Conservation (phyloP, 2,888 invertebrate species). For the Acanthosepion pharaonis region DNA sequence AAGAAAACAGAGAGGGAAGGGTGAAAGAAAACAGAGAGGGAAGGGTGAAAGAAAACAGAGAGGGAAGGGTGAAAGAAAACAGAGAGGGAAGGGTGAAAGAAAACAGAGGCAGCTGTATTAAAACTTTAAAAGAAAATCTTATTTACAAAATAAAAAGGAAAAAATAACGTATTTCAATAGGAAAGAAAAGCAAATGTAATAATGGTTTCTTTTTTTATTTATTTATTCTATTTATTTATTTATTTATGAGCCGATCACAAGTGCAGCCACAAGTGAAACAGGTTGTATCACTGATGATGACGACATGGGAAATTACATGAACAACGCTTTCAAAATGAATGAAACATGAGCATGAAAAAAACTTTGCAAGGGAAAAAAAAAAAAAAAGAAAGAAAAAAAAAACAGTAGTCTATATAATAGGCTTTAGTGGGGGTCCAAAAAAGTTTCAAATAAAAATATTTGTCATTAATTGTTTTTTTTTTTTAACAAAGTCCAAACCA, state of each 20-base stretch:
- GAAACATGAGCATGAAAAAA: background rate
- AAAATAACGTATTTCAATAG: background rate
- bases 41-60: no score
- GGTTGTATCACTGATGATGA: background rate
- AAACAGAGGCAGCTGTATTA: no score
- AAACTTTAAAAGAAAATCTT: no score
- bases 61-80: fast-evolving
- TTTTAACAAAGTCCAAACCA: no score
- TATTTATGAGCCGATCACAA: background rate
- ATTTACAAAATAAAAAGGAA: no score
- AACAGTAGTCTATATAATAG: background rate
- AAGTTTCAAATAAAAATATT: background rate
- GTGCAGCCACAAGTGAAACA: background rate
- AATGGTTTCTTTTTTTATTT: background rate
- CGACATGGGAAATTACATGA: no score
- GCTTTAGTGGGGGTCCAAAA: background rate
- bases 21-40: no score
- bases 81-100: no score
- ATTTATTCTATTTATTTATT: background rate
- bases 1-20: no score
- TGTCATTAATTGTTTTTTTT: no score
- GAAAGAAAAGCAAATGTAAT: background rate
- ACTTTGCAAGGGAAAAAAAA: background rate
- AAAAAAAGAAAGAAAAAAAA: background rate
- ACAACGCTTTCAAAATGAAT: background rate